phyloP scores from a whole-genome alignment of 2,888 invertebrate species.

The Sipha maydis region DNA sequence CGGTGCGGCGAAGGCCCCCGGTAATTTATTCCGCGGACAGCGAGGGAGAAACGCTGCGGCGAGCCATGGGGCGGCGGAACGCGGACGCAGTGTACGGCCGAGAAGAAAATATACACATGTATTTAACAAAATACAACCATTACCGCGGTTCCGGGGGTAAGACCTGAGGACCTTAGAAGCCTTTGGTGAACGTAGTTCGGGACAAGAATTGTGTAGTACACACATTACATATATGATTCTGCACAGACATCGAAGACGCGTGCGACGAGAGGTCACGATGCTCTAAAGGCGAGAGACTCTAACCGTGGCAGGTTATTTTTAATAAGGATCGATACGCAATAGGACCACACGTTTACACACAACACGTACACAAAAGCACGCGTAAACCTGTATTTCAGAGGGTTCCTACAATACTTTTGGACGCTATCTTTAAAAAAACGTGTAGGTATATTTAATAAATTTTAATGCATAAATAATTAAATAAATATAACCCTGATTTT shows the following conservation, averaged over 20 bases:
- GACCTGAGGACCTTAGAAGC: too few species aligned
- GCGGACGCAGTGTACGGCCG: not conserved
- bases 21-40: constrained; percentile 47
- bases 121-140: not conserved
- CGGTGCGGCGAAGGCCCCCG: not conserved
- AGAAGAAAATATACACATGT: not conserved
- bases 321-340: constrained; percentile 23
- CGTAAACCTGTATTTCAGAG: too few species aligned
- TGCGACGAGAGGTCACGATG: not conserved
- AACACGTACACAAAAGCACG: too few species aligned
- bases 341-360: too few species aligned
- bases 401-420: too few species aligned
- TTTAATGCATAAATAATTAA: too few species aligned
- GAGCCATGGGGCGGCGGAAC: not conserved
- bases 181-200: too few species aligned
- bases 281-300: too few species aligned
- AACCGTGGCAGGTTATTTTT: constrained; percentile 15
- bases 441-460: not conserved
- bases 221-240: too few species aligned
- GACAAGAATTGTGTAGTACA: too few species aligned
- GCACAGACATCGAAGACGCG: not conserved
- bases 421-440: not conserved
- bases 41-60: constrained; percentile 10
- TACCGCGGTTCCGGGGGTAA: too few species aligned
- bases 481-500: too few species aligned